Evolutionary conservation across 2,888 invertebrate species (phyloP), one percentile per base, ranked within the genome.

Genomic region (Limnephilus marmoratus): DNA sequence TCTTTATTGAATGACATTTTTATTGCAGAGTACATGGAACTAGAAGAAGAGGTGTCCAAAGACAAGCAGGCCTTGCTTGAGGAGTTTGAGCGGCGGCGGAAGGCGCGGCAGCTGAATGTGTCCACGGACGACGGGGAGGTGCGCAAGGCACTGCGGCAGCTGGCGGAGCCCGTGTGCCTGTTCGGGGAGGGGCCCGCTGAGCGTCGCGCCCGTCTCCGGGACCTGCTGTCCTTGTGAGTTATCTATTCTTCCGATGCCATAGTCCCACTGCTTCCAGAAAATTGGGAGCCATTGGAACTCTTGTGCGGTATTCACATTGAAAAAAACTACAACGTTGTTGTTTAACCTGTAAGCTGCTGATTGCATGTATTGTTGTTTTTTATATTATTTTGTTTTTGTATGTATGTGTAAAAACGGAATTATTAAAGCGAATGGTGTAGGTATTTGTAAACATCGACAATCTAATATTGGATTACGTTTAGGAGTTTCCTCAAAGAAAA

Each of bases 121-220:
- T 99, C 99, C 0, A 99, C 99, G 0, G 99, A 99, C 96, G 99
- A 99, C 96, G 97, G 97, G 18, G 99, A 99, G 96, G 96, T 96
- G 0, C 94, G 96, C 0, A 94, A 98, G 94, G 98, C 99, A 95
- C 96, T 99, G 3, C 96, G 99, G 13, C 98, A 99, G 94, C 96
- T 99, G 0, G 99, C 99, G 99, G 95, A 87, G 18, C 87, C 87
- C 68, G 87, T 85, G 1, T 85, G 99, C 99, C 0, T 99, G 93
- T 99, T 99, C 95, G 99, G 99, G 0, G 99, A 99, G 96, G 99
- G 99, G 0, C 99, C 99, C 0, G 99, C 99, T 0, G 99, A 99
- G 94, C 96, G 99, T 91, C 96, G 99, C 94, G 98, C 99, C 91
- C 96, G 99, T 9, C 96, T 99, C 31, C 96, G 99, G 94, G 99